Evolutionary conservation across 1,140 invertebrate species (phyloP), one percentile per base, ranked within the genome.

Genomic region (Diorhabda elongata): DNA sequence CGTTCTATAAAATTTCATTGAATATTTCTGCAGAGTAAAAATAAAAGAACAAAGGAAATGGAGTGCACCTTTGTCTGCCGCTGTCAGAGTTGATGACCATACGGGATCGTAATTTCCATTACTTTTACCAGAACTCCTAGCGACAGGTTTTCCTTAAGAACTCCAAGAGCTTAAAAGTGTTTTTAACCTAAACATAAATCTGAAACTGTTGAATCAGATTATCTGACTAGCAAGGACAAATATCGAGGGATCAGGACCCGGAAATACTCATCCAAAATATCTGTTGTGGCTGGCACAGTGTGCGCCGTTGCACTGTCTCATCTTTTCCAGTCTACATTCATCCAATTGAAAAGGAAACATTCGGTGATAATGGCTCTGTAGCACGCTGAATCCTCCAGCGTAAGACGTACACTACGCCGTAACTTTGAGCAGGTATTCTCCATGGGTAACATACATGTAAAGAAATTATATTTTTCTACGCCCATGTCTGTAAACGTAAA

Each of bases 391-490:
- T n/a, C 11, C 58, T 59, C 58, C 41, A 59, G 9, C 11, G 5
- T 59, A 59, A 59, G n/a, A 5, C 5, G 41, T n/a, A 59, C 58
- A 59, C 5, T n/a, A 59, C 11, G n/a, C 58, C 2, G 58, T 59
- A 8, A 59, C 41, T 59, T 59, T 59, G n/a, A 8, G 58, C 58
- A n/a, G 58, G n/a, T 59, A n/a, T 41, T 59, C 58, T 59, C 11
- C 41, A n/a, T 59, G 58, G 58, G 58, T 59, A 11, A 59, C 41
- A 59, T 11, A 59, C 9, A 5, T 5, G 1, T 59, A 26, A 26
- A 26, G 26, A 26, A 26, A 26, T 26, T 26, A 26, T 26, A 26
- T 26, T 26, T 26, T 26, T 26, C 26, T 26, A 26, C 26, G 26
- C 26, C 26, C 26, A 26, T 26, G 26, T 26, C 26, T 26, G 26